Evolutionary conservation across 1,140 invertebrate genomes (phyloP).

Genomic region (Lasaia peninsularis): DNA sequence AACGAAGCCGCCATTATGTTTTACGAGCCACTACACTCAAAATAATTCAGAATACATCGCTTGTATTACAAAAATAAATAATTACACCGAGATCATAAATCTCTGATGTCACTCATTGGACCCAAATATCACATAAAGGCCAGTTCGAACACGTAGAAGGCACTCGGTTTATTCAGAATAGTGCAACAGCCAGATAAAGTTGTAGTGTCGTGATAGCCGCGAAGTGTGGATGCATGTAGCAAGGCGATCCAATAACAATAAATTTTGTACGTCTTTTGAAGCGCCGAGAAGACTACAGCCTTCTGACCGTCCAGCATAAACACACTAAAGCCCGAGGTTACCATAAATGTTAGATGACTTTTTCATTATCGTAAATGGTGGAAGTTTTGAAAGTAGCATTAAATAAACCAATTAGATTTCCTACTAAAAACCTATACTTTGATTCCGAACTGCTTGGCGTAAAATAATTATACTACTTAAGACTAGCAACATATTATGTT

Average conservation of each 20-base stretch:
- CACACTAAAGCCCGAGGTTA: conserved; percentile 17
- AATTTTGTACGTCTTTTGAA: conserved; percentile 71
- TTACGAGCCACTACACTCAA: neutral
- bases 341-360: conserved; percentile 4
- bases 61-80: neutral
- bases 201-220: conserved; percentile 69
- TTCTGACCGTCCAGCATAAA: conserved; percentile 23
- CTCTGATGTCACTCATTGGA: conserved; percentile 29
- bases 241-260: conserved; percentile 71
- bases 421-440: neutral
- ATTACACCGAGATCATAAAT: conserved; percentile 24
- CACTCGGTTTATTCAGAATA: conserved; percentile 55
- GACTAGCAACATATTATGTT: no score
- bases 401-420: no score
- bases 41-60: conserved; percentile 1
- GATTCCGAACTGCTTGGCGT: no score
- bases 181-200: conserved; percentile 60
- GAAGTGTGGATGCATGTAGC: conserved; percentile 74
- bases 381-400: no score
- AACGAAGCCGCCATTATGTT: neutral
- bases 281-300: conserved; percentile 45
- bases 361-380: neutral
- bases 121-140: conserved; percentile 36
- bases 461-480: neutral
- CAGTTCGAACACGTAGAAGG: conserved; percentile 26